Conservation (phyloP, 2,888 invertebrate species). For the Eupelmus urozonus region DNA sequence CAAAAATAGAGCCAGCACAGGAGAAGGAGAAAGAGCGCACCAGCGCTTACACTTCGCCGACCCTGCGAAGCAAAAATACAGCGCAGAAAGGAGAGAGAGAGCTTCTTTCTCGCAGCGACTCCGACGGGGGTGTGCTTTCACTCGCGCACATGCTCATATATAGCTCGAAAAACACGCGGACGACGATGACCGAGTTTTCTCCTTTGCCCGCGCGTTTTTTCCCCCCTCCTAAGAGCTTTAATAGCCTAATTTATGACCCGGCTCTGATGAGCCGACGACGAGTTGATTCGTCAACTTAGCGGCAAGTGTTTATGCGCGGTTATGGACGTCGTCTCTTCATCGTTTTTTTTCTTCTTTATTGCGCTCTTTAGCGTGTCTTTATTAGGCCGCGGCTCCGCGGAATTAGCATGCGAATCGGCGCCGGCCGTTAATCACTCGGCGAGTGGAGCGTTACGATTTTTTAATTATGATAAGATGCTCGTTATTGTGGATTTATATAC, state of each 20-base stretch:
- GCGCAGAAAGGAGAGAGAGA: neutral
- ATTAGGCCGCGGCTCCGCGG: conserved; percentile 35
- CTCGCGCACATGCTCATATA: too few relatives aligned
- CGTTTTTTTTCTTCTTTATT: neutral
- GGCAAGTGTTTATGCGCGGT: neutral
- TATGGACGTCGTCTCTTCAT: neutral
- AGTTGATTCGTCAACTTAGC: conserved; percentile 27
- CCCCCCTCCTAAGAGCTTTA: conserved; percentile 14
- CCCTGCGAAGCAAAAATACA: conserved; percentile 13
- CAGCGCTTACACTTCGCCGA: too few relatives aligned
- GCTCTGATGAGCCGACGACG: conserved; percentile 32
- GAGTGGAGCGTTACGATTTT: conserved; percentile 31
- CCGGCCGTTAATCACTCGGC: conserved; percentile 34
- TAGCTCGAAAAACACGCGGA: conserved; percentile 22
- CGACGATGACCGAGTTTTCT: conserved; percentile 48
- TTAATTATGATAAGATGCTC: conserved; percentile 44
- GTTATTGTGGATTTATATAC: conserved; percentile 47
- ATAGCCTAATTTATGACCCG: conserved; percentile 40
- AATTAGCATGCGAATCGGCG: conserved; percentile 46
- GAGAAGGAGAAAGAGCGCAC: neutral
- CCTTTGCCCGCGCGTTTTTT: neutral
- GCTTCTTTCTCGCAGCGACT: neutral
- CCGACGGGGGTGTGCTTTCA: conserved; percentile 4
- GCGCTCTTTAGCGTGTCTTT: conserved; percentile 34
- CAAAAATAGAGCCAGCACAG: neutral